These are phyloP conservation scores for Euproctis similis DNA, from an alignment of 2,888 invertebrate species.

Conservation along the genomic window DNA sequence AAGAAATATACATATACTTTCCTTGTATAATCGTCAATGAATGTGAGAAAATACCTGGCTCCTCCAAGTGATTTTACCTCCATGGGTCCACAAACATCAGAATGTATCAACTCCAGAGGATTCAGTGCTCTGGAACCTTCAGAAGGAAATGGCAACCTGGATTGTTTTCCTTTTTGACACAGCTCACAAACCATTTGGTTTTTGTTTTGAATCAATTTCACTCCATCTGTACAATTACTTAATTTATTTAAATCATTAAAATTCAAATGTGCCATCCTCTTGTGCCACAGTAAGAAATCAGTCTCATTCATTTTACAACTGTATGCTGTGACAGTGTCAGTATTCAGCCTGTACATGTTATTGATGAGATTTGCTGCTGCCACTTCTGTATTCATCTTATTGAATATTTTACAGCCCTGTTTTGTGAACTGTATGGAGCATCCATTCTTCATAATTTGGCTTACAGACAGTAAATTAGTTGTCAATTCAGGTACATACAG, in stretches of 20 bases:
- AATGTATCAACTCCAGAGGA: constrained; percentile 8
- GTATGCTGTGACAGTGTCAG: constrained; percentile 1
- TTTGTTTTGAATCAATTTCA: neutral
- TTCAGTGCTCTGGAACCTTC: constrained; percentile 1
- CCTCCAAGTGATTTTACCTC: constrained; percentile 9
- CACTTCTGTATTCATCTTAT: constrained; percentile 3
- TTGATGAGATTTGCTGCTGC: constrained; percentile 1
- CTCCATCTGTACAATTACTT: neutral
- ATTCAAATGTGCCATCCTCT: constrained; percentile 2
- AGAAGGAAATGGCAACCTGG: constrained; percentile 1
- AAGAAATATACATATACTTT: constrained; percentile 6
- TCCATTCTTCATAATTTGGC: constrained; percentile 5
- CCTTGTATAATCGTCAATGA: constrained; percentile 11
- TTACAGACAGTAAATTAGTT: constrained; percentile 5
- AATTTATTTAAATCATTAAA: neutral
- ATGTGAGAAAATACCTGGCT: constrained; percentile 12
- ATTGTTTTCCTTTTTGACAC: constrained; percentile 1
- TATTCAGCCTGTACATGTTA: constrained; percentile 7
- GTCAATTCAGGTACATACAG: constrained; percentile 5
- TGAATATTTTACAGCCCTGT: constrained; percentile 5
- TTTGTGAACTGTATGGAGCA: constrained; percentile 3
- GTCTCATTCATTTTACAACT: neutral
- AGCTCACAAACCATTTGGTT: neutral
- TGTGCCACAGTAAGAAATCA: constrained; percentile 2
- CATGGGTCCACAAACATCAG: constrained; percentile 14